phyloP scores from a whole-genome alignment of 2,888 invertebrate species.

The Epicampocera succincta region DNA sequence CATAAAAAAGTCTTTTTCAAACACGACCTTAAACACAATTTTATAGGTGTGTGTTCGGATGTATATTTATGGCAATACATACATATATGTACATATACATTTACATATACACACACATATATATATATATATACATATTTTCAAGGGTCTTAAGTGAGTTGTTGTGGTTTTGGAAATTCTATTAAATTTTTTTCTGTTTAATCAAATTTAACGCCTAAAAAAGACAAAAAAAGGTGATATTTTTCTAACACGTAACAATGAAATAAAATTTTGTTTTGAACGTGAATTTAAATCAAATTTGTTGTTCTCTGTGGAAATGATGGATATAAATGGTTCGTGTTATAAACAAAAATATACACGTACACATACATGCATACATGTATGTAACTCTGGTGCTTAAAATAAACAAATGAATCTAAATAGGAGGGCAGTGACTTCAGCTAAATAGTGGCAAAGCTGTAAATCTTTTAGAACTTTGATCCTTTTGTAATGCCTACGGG shows the following conservation, averaged over 20 bases:
- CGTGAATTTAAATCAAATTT: conserved; percentile 44
- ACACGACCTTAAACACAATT: too few relatives aligned
- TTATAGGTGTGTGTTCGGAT: too few relatives aligned
- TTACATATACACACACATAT: too few relatives aligned
- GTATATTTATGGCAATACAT: too few relatives aligned
- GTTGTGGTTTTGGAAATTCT: background rate
- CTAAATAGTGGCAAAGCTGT: too few relatives aligned
- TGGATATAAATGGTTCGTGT: conserved; percentile 14
- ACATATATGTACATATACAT: too few relatives aligned
- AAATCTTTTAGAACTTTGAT: too few relatives aligned
- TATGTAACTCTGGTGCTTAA: background rate
- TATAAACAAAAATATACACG: conserved; percentile 18
- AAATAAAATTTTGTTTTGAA: conserved; percentile 20
- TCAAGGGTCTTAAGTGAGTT: background rate
- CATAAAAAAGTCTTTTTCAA: too few relatives aligned
- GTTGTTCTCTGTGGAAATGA: conserved; percentile 27
- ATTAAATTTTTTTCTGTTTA: conserved; percentile 12
- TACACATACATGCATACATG: background rate
- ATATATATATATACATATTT: too few relatives aligned
- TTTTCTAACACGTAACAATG: conserved; percentile 54
- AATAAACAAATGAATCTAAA: too few relatives aligned
- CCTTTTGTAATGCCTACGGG: too few relatives aligned
- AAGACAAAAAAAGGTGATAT: conserved; percentile 35
- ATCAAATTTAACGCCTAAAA: conserved; percentile 55
- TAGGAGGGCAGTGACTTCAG: too few relatives aligned